These are phyloP conservation scores for Poeciliopsis occidentalis DNA, from an alignment of 2,113 vertebrate genomes.

Conservation along the genomic window DNA sequence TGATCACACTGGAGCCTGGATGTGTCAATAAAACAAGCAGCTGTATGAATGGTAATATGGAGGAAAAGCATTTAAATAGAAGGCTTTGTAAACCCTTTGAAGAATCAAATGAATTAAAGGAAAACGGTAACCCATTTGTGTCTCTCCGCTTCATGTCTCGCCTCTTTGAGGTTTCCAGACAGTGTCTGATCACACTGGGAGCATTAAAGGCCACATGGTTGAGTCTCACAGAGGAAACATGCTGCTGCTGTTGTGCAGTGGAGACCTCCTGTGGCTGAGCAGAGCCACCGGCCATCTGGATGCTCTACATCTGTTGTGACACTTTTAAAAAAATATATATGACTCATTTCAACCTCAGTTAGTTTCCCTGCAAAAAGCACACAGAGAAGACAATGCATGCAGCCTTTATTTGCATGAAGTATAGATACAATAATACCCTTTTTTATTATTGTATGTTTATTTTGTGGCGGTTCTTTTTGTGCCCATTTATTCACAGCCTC, in stretches of 20 bases:
- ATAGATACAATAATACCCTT: not conserved
- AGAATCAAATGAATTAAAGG: conserved; percentile 75
- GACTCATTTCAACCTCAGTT: conserved; percentile 23
- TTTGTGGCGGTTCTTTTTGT: conserved; percentile 13
- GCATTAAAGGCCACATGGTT: conserved; percentile 5
- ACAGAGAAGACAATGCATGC: not conserved
- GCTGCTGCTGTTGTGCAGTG: conserved; percentile 42
- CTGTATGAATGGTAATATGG: conserved; percentile 71
- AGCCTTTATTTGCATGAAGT: conserved; percentile 27
- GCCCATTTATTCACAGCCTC: conserved; percentile 22
- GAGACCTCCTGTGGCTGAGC: conserved; percentile 68
- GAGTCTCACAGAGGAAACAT: conserved; percentile 31
- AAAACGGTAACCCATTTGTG: conserved; percentile 64
- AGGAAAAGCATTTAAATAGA: conserved; percentile 68
- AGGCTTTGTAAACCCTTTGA: conserved; percentile 75
- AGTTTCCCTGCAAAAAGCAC: not conserved
- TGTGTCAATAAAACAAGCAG: conserved; percentile 66
- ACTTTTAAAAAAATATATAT: conserved; percentile 1
- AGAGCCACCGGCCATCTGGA: conserved; percentile 60
- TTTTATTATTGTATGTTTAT: not conserved
- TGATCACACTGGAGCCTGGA: conserved; percentile 59
- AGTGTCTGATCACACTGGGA: conserved; percentile 15
- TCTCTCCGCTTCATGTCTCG: conserved; percentile 27
- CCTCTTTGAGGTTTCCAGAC: not conserved
- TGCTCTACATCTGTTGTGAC: conserved; percentile 20